These are phyloP conservation scores for Cyanistes caeruleus DNA, from an alignment of 2,113 vertebrate species.

Conservation along the genomic window DNA sequence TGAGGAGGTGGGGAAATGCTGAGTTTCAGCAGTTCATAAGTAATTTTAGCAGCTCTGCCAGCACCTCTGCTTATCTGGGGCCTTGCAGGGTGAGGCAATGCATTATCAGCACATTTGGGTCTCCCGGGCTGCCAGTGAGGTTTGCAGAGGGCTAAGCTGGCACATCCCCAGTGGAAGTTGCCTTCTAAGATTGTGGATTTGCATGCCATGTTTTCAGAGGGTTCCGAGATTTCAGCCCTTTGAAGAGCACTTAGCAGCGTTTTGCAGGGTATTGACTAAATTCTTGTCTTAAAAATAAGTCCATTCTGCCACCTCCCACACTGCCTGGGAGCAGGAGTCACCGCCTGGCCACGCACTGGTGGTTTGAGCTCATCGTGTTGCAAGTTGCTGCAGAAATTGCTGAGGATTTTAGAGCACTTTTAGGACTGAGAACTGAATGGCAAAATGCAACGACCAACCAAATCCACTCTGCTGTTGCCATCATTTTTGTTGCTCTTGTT, in stretches of 20 bases:
- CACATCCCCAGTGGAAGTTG: neutral
- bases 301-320: neutral
- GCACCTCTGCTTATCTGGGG: neutral
- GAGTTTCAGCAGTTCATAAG: neutral
- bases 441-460: neutral
- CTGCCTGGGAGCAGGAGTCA: neutral
- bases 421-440: neutral
- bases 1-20: neutral
- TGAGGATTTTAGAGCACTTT: neutral
- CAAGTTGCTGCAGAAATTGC: neutral
- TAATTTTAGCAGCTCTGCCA: neutral
- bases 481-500: neutral
- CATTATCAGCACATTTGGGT: neutral
- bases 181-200: neutral
- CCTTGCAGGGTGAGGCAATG: neutral
- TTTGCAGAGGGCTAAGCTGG: neutral
- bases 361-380: neutral
- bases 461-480: neutral
- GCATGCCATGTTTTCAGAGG: fast-evolving
- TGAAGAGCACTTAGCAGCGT: neutral
- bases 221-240: neutral
- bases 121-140: neutral
- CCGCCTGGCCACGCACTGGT: fast-evolving
- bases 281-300: neutral
- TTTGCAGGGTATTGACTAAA: neutral